Conservation (phyloP, 2,888 invertebrate genomes). For the Cynaeus angustus region DNA sequence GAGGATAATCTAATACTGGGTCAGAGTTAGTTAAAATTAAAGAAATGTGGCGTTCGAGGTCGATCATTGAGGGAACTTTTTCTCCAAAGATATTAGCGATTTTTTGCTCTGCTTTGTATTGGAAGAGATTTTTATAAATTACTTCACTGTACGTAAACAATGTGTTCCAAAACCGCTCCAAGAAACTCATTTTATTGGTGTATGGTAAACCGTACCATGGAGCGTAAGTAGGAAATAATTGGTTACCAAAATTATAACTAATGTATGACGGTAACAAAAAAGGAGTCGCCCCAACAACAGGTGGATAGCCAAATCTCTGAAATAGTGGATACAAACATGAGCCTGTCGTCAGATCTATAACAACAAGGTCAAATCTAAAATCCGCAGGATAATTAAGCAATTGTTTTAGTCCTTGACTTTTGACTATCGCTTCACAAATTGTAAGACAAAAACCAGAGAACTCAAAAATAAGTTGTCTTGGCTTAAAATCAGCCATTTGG, state of each 20-base stretch:
- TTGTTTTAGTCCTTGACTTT: conserved; percentile 59
- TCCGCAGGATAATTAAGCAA: conserved; percentile 60
- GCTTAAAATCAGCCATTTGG: conserved; percentile 8
- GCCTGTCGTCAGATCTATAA: conserved; percentile 60
- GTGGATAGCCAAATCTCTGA: conserved; percentile 59
- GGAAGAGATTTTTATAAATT: conserved; percentile 7
- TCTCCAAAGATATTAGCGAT: conserved; percentile 54
- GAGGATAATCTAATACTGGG: conserved; percentile 60
- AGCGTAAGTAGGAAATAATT: conserved; percentile 58
- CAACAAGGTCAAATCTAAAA: conserved; percentile 63
- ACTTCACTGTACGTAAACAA: conserved; percentile 45
- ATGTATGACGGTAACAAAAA: conserved; percentile 53
- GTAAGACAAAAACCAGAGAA: not conserved
- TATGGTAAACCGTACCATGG: conserved; percentile 55
- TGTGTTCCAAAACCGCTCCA: conserved; percentile 57
- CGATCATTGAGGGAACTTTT: conserved; percentile 49
- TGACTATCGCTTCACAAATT: conserved; percentile 1
- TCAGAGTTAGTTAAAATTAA: conserved; percentile 61
- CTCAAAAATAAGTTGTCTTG: not conserved
- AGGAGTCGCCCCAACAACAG: conserved; percentile 49
- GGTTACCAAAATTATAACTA: conserved; percentile 57
- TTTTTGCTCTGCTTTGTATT: conserved; percentile 43
- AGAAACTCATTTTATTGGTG: conserved; percentile 56
- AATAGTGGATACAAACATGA: conserved; percentile 61
- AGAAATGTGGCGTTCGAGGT: conserved; percentile 56